Evolutionary conservation across 2,797 vertebrate genomes (phyloP), one percentile per base, ranked within the genome.

Genomic region (Tragelaphus eurycerus): DNA sequence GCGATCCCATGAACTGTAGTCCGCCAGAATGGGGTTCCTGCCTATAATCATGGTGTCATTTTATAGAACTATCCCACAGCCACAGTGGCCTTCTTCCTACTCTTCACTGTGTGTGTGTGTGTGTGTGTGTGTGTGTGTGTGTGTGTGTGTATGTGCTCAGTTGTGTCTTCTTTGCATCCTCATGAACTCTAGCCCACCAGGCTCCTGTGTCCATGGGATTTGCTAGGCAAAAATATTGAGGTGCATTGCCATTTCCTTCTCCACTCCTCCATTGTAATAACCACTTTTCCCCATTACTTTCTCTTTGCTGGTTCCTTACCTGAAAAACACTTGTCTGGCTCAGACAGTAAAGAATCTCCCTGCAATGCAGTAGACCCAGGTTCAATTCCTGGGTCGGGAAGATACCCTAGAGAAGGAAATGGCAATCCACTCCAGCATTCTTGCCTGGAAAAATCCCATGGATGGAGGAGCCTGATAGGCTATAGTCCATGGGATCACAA

Each of bases 1-100:
- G 23, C 0, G 0, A 43, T 43, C 38, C 38, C 21, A 4, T 74
- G 71, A 25, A 27, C 38, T 74, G 38, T 43, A 74, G 12, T 23
- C 38, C 3, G 2, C 38, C 19, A 86, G 14, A 90, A 89, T 60
- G 14, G 1, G 14, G 3, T 59, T 29, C 6, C 19, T 88, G 34
- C 16, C 55, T 25, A 17, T 14, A 11, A 10, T 64, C n/a, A 8
- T 64, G 50, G 6, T 4, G 15, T 82, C 16, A 46, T 0, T 9
- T 62, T 89, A 83, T 29, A 57, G 2, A 85, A 95, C 52, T 89
- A 38, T 48, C 23, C 34, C 55, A 29, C 29, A 59, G 11, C 3
- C 12, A 86, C 25, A 48, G 0, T 78, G n/a, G 1, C 7, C 1
- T 78, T 46, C 64, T 54, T 83, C 3, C 7, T 88, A 7, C 16